These are phyloP conservation scores for Gopherus flavomarginatus DNA, from an alignment of 2,113 vertebrate species.

Conservation along the genomic window DNA sequence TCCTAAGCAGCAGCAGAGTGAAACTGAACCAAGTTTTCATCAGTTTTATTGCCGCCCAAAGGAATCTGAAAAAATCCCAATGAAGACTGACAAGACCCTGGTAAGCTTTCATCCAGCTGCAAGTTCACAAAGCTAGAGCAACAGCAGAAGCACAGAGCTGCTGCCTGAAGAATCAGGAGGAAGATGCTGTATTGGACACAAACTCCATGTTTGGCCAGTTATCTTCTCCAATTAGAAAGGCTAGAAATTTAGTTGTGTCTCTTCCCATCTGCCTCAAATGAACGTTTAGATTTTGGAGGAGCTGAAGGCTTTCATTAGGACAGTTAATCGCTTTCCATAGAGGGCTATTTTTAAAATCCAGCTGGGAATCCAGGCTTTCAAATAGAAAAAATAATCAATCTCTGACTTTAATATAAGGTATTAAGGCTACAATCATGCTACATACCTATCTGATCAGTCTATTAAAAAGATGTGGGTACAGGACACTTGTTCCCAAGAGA, in stretches of 20 bases:
- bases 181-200: not conserved
- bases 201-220: too few species aligned
- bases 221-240: too few species aligned
- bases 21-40: not conserved
- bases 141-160: constrained; percentile 4
- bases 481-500: not conserved
- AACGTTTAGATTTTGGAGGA: not conserved
- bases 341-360: too few species aligned
- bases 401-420: not conserved
- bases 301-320: not conserved
- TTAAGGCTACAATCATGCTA: not conserved
- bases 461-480: not conserved
- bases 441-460: not conserved
- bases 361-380: too few species aligned
- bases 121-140: constrained; percentile 23
- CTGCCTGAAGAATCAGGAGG: not conserved
- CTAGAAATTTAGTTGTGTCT: too few species aligned
- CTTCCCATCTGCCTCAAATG: too few species aligned
- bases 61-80: not conserved
- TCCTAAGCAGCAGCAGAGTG: not conserved
- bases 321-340: too few species aligned
- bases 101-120: constrained; percentile 31
- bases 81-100: not conserved
- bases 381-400: not conserved
- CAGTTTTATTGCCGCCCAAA: not conserved